Conservation (phyloP, 2,113 vertebrate genomes). For the Scolopax mira region DNA sequence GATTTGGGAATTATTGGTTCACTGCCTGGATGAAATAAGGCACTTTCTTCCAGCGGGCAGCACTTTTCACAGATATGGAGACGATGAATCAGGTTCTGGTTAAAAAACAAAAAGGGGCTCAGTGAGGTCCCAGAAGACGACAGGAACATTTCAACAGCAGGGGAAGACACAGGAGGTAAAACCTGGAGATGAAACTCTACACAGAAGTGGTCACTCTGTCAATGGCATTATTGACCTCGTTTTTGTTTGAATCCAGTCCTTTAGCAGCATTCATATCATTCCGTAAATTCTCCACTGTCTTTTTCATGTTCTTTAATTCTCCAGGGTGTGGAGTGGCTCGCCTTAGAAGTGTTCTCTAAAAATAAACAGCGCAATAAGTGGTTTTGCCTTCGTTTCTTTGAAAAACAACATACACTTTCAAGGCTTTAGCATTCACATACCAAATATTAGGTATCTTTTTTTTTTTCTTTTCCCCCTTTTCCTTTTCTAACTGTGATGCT, state of each 20-base stretch:
- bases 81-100: slow-evolving; percentile 61
- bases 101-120: slow-evolving; percentile 61
- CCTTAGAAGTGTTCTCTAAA: slow-evolving; percentile 87
- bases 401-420: slow-evolving; percentile 5
- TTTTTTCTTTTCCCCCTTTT: neutral
- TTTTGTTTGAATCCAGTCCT: slow-evolving; percentile 99
- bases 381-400: slow-evolving; percentile 24
- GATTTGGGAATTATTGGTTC: slow-evolving; percentile 76
- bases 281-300: slow-evolving; percentile 92
- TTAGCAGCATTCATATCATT: slow-evolving; percentile 96
- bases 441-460: neutral
- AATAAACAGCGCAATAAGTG: slow-evolving; percentile 66
- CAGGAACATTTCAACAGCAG: slow-evolving; percentile 71
- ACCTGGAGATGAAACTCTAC: slow-evolving; percentile 83
- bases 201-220: slow-evolving; percentile 97
- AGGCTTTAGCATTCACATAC: slow-evolving; percentile 8
- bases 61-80: slow-evolving; percentile 65
- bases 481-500: neutral
- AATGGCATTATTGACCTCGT: slow-evolving; percentile 95
- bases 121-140: slow-evolving; percentile 66
- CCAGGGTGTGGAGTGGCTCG: slow-evolving; percentile 96
- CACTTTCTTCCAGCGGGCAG: slow-evolving; percentile 79
- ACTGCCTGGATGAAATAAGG: slow-evolving; percentile 82
- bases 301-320: slow-evolving; percentile 96
- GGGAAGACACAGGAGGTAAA: slow-evolving; percentile 85